Evolutionary conservation across 2,797 vertebrate species (phyloP).

Genomic region (Phoxinus dragarum): DNA sequence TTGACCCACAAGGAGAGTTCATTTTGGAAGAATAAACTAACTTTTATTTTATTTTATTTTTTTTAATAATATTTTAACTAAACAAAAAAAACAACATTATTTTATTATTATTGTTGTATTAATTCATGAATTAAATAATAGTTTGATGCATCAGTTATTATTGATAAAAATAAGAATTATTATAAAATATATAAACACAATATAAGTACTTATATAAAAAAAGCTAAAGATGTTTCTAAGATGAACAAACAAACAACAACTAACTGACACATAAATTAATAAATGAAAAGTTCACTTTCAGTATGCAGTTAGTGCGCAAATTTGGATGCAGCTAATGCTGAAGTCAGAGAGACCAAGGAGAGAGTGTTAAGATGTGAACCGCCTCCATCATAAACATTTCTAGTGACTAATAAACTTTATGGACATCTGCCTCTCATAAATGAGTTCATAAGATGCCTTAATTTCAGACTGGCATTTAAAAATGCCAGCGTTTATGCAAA

Average conservation of each 20-base stretch:
- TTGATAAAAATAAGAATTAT: not conserved
- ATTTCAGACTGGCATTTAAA: slow-evolving; percentile 72
- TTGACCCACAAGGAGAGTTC: not conserved
- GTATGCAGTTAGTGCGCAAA: not conserved
- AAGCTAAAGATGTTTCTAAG: too few species aligned
- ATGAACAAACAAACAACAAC: not conserved
- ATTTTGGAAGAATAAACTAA: not conserved
- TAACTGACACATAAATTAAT: not conserved
- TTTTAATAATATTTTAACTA: not conserved
- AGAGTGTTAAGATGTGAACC: not conserved
- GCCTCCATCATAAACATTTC: slow-evolving; percentile 23
- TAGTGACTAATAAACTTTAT: slow-evolving; percentile 71
- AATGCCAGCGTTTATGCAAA: slow-evolving; percentile 68
- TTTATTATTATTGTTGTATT: not conserved
- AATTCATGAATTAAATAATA: not conserved
- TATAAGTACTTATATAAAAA: not conserved
- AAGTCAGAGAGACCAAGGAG: not conserved
- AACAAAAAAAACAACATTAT: not conserved
- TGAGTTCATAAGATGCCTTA: slow-evolving; percentile 69
- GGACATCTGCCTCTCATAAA: slow-evolving; percentile 64
- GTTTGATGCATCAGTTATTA: not conserved
- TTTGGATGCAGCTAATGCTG: not conserved
- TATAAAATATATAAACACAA: not conserved
- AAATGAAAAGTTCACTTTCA: not conserved
- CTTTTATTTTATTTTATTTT: not conserved